These are phyloP conservation scores for Cochlearius cochlearius DNA, from an alignment of 2,113 vertebrate species.

Conservation along the genomic window DNA sequence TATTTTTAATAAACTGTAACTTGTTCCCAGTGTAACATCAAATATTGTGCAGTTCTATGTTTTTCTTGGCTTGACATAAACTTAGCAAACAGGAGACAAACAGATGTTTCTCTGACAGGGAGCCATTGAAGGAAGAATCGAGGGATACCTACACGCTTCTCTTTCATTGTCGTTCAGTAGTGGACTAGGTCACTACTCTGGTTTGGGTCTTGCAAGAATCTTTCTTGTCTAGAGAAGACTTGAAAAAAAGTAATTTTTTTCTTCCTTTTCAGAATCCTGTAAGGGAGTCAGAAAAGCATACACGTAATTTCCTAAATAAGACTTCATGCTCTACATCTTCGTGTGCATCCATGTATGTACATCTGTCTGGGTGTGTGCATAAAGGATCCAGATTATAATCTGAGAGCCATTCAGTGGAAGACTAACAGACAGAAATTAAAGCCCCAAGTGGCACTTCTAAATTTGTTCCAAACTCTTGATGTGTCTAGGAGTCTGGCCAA, in stretches of 20 bases:
- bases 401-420: neutral
- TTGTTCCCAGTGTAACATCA: neutral
- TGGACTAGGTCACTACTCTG: neutral
- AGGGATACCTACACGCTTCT: neutral
- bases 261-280: neutral
- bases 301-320: neutral
- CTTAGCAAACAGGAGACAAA: neutral
- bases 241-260: neutral
- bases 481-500: neutral
- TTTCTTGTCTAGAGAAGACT: neutral
- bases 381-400: neutral
- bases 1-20: neutral
- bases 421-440: neutral
- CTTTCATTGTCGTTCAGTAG: neutral
- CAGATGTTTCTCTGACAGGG: neutral
- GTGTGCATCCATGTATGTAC: neutral
- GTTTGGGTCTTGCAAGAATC: neutral
- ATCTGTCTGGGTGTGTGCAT: neutral
- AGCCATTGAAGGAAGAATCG: neutral
- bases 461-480: neutral
- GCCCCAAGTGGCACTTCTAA: neutral
- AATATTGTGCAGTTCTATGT: neutral
- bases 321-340: neutral
- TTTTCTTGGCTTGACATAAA: neutral
- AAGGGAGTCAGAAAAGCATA: neutral